A percentile compares a stretch with the other conserved stretches of the same genome.
Conservation (phyloP, 2,888 invertebrate genomes). For the Andrena fulva region DNA sequence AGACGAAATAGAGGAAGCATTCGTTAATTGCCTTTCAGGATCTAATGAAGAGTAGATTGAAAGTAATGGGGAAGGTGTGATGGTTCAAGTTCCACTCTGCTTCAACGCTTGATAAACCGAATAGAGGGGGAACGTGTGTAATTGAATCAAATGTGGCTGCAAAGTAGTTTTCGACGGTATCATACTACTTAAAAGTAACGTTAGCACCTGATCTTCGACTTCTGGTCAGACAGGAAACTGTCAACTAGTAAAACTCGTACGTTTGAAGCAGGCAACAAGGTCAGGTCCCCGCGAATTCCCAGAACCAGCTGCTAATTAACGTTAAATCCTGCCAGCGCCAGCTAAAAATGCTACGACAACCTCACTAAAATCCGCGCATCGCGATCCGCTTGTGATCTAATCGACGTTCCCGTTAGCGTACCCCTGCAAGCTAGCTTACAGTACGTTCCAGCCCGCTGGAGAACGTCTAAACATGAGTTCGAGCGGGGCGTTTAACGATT, state of each 20-base stretch:
- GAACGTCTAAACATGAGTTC: not conserved
- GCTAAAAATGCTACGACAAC: not conserved
- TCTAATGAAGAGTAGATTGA: too few species aligned
- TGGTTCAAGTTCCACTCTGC: not conserved
- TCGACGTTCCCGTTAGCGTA: constrained; percentile 48
- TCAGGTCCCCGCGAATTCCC: constrained; percentile 32
- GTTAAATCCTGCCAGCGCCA: constrained; percentile 30
- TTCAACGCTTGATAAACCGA: not conserved
- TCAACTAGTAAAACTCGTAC: constrained; percentile 29
- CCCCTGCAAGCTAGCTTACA: constrained; percentile 17
- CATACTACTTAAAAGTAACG: not conserved
- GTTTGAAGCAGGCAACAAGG: constrained; percentile 32
- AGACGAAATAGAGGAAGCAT: not conserved
- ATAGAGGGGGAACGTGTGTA: too few species aligned
- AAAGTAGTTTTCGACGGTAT: not conserved
- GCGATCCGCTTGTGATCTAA: constrained; percentile 45
- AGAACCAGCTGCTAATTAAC: constrained; percentile 23
- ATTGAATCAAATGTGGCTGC: too few species aligned
- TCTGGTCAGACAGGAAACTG: constrained; percentile 39
- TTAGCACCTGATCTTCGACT: not conserved
- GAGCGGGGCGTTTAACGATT: not conserved
- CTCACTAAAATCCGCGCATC: constrained; percentile 24
- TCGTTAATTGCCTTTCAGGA: not conserved
- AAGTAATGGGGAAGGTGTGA: too few species aligned
- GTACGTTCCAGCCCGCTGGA: not conserved